phyloP scores from a whole-genome alignment of 2,797 vertebrate species.

The Cephalopachus bancanus region DNA sequence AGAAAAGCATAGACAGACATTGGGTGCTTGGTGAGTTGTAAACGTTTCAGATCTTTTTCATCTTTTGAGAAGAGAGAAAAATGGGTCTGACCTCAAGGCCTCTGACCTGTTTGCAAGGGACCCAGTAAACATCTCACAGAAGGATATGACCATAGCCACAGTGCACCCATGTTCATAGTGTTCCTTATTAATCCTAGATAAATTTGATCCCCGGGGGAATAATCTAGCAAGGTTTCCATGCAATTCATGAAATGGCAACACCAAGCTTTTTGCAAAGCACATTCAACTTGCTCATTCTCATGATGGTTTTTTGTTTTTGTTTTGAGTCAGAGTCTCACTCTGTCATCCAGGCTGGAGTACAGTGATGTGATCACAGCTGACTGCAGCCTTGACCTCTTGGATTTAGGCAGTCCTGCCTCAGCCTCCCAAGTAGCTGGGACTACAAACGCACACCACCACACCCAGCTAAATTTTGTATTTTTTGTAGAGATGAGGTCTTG shows the following conservation, averaged over 20 bases:
- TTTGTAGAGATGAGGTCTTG: too few species aligned
- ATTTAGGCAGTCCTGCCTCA: too few species aligned
- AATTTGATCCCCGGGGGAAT: background rate
- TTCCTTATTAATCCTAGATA: background rate
- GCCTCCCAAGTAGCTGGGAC: too few species aligned
- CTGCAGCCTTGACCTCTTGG: too few species aligned
- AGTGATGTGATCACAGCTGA: too few species aligned
- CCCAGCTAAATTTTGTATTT: too few species aligned
- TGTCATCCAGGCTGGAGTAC: too few species aligned
- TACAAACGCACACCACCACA: too few species aligned
- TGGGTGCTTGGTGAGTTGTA: background rate
- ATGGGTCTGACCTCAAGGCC: background rate
- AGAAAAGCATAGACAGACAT: background rate
- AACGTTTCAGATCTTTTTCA: background rate
- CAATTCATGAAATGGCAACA: background rate
- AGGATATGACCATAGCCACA: background rate
- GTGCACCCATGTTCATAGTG: background rate
- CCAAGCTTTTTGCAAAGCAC: background rate
- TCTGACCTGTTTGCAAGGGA: background rate
- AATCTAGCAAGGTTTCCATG: background rate
- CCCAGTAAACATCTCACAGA: background rate
- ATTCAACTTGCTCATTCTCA: background rate
- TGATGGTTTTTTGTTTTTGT: too few species aligned
- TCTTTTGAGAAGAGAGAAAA: background rate
- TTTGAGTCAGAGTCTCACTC: too few species aligned